Evolutionary conservation across 2,113 vertebrate species (phyloP), one percentile per base, ranked within the genome.

Genomic region (Trematomus loennbergii): DNA sequence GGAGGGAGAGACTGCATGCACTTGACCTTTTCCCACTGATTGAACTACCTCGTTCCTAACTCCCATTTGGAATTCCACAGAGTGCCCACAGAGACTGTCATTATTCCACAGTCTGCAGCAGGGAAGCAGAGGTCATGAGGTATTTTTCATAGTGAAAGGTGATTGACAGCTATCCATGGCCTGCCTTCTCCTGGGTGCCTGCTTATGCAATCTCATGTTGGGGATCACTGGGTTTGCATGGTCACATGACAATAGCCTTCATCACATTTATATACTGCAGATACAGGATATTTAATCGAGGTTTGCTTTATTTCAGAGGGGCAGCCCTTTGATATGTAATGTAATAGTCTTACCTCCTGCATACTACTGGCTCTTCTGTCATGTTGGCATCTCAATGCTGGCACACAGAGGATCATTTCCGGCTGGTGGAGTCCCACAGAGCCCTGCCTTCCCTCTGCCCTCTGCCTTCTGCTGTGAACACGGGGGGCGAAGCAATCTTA

Each of bases 21-120:
- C 86, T 94, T 94, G 93, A 95, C 94, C 94, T 94, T 94, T 95
- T 90, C 88, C 87, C 79, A 77, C 84, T 92, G 91, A 94, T 92
- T 94, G 91, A 92, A 92, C 89, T 81, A 85, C 81, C 81, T 91
- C 70, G 73, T 88, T 87, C 89, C 87, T 72, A 77, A 84, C 77
- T 88, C 85, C 91, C 89, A 90, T 93, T 92, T 92, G 87, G 89
- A 92, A 92, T 93, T 92, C 92, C 78, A 68, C 84, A 80, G 86
- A 85, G 87, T 77, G 73, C 86, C 87, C 85, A 86, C 82, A 60
- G 88, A 87, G 82, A 78, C 83, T 83, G 87, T 91, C 90, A 92
- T 93, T 92, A 91, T 89, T 89, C 83, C 86, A 74, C 83, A 62
- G 65, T 83, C 71, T 87, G 83, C 77, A 75, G 89, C 77, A 63